A percentile compares a stretch with the other conserved stretches of the same genome.
Conservation (phyloP, 2,113 vertebrate genomes). For the Crypturellus undulatus region DNA sequence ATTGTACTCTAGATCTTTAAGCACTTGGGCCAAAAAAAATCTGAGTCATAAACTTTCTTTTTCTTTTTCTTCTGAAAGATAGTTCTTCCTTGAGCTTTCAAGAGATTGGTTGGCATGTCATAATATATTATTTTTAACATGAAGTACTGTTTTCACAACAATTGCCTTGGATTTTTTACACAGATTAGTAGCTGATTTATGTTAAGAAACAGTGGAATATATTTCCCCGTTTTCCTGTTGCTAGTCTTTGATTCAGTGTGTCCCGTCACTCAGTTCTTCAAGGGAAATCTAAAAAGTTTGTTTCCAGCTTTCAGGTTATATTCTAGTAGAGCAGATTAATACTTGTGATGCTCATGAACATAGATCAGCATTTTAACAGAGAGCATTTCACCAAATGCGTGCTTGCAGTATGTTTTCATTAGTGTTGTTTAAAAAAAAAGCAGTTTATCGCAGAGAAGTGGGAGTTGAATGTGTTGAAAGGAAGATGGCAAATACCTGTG, state of each 20-base stretch:
- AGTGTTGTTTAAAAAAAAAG: not conserved
- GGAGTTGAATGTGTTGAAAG: not conserved
- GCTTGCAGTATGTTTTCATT: not conserved
- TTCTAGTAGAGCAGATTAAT: slow-evolving; percentile 17
- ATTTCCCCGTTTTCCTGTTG: not conserved
- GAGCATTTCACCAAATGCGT: not conserved
- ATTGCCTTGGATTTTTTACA: not conserved
- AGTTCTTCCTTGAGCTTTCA: not conserved
- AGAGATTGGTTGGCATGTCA: not conserved
- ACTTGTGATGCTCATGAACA: not conserved
- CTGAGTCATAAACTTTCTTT: not conserved
- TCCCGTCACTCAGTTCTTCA: not conserved
- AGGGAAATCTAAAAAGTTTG: not conserved
- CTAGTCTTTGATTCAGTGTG: not conserved
- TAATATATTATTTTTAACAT: not conserved
- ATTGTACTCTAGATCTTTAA: not conserved
- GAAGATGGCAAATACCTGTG: not conserved
- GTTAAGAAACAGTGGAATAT: not conserved
- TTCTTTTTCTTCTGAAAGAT: not conserved
- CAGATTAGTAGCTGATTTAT: not conserved
- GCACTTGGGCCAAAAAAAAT: not conserved
- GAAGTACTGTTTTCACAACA: not conserved
- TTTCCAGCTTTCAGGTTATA: not conserved
- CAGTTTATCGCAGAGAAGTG: not conserved
- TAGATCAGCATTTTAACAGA: not conserved